These are phyloP conservation scores for Poeciliopsis retropinna DNA, from an alignment of 2,113 vertebrate genomes.

Conservation along the genomic window DNA sequence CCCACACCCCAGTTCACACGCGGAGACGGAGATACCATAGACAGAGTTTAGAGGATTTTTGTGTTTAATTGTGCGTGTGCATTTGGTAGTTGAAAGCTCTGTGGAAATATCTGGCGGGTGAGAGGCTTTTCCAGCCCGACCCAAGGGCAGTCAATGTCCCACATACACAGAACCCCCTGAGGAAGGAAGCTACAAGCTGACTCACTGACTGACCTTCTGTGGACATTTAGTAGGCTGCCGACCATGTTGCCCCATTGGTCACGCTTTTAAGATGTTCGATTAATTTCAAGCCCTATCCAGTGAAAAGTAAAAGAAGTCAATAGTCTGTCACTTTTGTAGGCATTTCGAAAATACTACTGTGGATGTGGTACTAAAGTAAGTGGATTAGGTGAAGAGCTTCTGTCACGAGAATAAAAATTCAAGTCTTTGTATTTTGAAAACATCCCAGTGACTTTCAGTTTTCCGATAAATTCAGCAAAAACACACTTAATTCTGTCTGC, in stretches of 20 bases:
- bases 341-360: neutral
- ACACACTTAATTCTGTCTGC: neutral
- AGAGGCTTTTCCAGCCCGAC: constrained; percentile 61
- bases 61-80: constrained; percentile 32
- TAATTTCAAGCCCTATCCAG: constrained; percentile 14
- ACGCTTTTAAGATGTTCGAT: constrained; percentile 10
- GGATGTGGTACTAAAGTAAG: no score
- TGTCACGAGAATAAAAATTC: neutral
- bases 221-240: constrained; percentile 16
- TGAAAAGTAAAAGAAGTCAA: neutral
- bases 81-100: constrained; percentile 26
- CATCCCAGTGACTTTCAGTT: neutral
- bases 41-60: constrained; percentile 34
- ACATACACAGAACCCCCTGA: constrained; percentile 59
- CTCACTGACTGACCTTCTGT: constrained; percentile 54
- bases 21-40: constrained; percentile 15
- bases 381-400: neutral
- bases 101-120: constrained; percentile 63
- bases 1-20: constrained; percentile 24
- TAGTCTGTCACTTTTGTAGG: neutral
- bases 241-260: constrained; percentile 11
- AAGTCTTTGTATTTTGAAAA: neutral
- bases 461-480: neutral
- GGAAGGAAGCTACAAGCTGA: constrained; percentile 62
- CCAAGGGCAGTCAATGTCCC: constrained; percentile 66